A percentile compares a stretch with the other conserved stretches of the same genome.
phyloP scores from a whole-genome alignment of 2,113 vertebrate genomes.

The Hypocryptadius cinnamomeus region DNA sequence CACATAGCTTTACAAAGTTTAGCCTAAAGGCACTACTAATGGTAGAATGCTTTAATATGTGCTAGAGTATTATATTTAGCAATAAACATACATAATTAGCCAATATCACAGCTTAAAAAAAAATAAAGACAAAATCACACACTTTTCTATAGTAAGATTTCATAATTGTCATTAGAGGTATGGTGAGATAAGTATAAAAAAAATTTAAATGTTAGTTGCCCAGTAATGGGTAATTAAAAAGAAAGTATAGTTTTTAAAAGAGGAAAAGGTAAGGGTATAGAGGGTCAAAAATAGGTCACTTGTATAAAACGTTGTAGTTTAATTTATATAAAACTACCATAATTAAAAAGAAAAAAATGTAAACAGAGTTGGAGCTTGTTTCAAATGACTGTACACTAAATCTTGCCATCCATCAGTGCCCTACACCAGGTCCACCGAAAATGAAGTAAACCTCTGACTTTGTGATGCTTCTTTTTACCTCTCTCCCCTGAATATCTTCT shows the following conservation, averaged over 20 bases:
- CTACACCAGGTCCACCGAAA: slow-evolving; percentile 1
- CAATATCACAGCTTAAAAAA: slow-evolving; percentile 83
- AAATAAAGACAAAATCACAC: slow-evolving; percentile 69
- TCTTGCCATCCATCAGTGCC: slow-evolving; percentile 38
- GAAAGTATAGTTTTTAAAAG: slow-evolving; percentile 64
- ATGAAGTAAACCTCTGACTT: neutral
- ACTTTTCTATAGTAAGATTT: slow-evolving; percentile 69
- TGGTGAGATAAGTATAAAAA: slow-evolving; percentile 67
- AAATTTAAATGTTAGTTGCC: slow-evolving; percentile 50
- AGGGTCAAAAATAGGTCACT: slow-evolving; percentile 64
- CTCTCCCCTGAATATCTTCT: neutral
- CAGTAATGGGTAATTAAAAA: slow-evolving; percentile 54
- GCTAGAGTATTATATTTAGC: slow-evolving; percentile 89
- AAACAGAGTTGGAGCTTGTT: slow-evolving; percentile 39
- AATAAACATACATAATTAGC: slow-evolving; percentile 76
- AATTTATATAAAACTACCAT: slow-evolving; percentile 72
- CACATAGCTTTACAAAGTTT: slow-evolving; percentile 84
- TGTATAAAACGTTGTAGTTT: slow-evolving; percentile 70
- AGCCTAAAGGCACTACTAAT: slow-evolving; percentile 80
- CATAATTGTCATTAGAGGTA: slow-evolving; percentile 67
- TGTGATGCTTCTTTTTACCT: neutral
- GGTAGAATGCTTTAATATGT: slow-evolving; percentile 88
- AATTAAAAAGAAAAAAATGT: slow-evolving; percentile 53
- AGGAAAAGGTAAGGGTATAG: slow-evolving; percentile 51
- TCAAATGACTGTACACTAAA: slow-evolving; percentile 24